These are phyloP conservation scores for Disparrhopalites patrizii DNA, from an alignment of 2,888 invertebrate genomes.

Conservation along the genomic window DNA sequence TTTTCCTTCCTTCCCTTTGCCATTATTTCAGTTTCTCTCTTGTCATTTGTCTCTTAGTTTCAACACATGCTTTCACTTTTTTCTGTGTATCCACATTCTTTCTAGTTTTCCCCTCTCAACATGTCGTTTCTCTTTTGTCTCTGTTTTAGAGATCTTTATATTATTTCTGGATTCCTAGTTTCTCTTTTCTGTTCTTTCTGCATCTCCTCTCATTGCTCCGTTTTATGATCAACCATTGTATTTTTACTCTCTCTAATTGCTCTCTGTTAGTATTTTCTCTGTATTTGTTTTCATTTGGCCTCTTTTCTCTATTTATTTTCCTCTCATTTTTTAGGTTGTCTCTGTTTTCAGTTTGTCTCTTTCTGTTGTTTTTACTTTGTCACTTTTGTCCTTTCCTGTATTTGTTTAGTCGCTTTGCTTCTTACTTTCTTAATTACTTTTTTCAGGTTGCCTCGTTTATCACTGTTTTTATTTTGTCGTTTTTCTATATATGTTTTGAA, in stretches of 20 bases:
- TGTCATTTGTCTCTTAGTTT: too few relatives aligned
- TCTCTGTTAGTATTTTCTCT: too few relatives aligned
- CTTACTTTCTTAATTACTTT: background rate
- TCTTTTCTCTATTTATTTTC: background rate
- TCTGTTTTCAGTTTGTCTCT: background rate
- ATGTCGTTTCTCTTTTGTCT: too few relatives aligned
- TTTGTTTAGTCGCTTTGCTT: background rate
- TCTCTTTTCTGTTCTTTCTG: too few relatives aligned
- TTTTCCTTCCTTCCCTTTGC: background rate
- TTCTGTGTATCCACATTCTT: background rate
- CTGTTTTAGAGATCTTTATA: too few relatives aligned
- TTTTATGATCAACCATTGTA: too few relatives aligned
- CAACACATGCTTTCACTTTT: background rate
- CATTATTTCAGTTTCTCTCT: background rate
- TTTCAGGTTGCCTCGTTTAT: background rate
- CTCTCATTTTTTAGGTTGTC: background rate
- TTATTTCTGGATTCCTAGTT: too few relatives aligned
- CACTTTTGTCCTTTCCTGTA: background rate
- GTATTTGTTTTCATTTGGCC: too few relatives aligned
- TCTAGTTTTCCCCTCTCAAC: too few relatives aligned
- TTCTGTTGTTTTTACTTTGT: background rate
- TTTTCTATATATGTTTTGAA: background rate
- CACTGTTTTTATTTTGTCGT: background rate
- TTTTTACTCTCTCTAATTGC: too few relatives aligned
- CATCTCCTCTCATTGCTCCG: background rate